Base-by-base conservation (phyloP, 2,888 invertebrate species). In the Autographa pulchrina region DNA sequence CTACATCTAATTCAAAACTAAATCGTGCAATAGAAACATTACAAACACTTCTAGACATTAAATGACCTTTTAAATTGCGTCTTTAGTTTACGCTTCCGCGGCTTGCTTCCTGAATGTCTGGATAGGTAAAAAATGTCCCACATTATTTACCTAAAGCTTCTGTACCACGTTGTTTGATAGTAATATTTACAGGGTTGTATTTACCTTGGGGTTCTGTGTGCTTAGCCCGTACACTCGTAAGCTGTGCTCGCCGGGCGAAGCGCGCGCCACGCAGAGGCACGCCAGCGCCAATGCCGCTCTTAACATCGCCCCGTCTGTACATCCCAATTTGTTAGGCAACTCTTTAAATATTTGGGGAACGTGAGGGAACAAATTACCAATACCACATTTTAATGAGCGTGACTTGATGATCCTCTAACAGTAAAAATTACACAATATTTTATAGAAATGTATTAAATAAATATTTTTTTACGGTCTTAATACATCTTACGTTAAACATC, bases 221-320 rank as follows among this genome's bases (percentile, higher is more conserved):
- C 87, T 91, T 70, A 89, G 88, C 72, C 91, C 75, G 84, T 94
- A 91, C 59, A 90, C 77, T 63, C 94, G 91, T 80, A 93, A 84
- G 83, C 81, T 87, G 88, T 93, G 85, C 83, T 93, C 94, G 77
- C 92, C 88, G 80, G 93, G 93, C 91, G 94, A 93, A 84, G 92
- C 88, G 90, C 94, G 93, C 92, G 94, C 95, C 94, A 94, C 86
- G 90, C 91, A 92, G 80, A 96, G 95, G 93, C 95, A 95, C 94
- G 95, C 95, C 85, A 96, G 90, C 92, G 90, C 92, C 88, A 90
- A 92, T 75, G 87, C 91, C 88, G 89, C 92, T 83, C 91, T 93
- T 93, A 95, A 93, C 96, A 95, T 96, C 93, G 95, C 96, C 95
- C 91, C 84, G 92, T 88, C 94, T 95, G 90, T 32, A 89, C 88